Conservation (phyloP, 1,140 invertebrate species). For the Cepaea nemoralis region DNA sequence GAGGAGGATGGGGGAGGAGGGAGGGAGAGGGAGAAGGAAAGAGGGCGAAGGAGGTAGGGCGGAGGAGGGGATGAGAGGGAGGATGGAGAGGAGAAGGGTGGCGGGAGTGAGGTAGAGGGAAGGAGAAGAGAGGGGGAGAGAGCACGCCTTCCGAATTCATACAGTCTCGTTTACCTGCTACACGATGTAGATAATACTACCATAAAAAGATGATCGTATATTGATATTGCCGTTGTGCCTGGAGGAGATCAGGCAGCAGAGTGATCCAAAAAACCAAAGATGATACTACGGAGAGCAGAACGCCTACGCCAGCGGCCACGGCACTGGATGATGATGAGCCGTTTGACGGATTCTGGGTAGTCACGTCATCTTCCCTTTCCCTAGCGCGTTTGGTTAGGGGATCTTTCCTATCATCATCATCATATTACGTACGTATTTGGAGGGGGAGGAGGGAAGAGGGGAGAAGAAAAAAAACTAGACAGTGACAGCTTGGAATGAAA, state of each 20-base stretch:
- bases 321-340: no score
- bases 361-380: no score
- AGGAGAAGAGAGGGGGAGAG: not conserved
- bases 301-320: not conserved
- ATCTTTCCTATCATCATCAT: no score
- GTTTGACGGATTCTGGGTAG: no score
- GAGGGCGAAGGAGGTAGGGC: not conserved
- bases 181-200: not conserved
- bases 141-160: not conserved
- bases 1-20: not conserved
- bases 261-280: not conserved
- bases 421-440: no score
- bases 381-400: no score
- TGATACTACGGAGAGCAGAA: not conserved
- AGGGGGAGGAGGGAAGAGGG: no score
- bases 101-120: not conserved
- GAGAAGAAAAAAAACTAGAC: no score
- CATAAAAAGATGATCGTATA: not conserved
- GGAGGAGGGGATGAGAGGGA: not conserved
- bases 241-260: not conserved
- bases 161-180: not conserved
- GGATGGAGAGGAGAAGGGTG: not conserved
- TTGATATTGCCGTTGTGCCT: not conserved
- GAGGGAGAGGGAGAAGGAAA: not conserved
- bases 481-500: no score